Percentiles rank a stretch among this genome's conserved stretches.
These are phyloP conservation scores for Microtus oregoni DNA, from an alignment of 2,113 vertebrate species.

Conservation along the genomic window DNA sequence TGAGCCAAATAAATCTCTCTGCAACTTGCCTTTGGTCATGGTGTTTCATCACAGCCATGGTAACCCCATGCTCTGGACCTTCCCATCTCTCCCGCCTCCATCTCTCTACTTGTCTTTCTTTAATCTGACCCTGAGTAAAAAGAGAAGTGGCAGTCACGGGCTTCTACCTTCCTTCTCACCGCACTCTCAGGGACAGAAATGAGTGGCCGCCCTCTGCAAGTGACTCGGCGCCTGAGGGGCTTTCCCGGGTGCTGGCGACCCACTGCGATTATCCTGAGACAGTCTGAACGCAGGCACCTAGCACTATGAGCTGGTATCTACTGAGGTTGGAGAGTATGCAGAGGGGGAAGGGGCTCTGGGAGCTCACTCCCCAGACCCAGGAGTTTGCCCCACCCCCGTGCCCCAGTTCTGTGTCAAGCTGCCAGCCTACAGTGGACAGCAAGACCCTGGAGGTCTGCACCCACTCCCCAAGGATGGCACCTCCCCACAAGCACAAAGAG, in stretches of 20 bases:
- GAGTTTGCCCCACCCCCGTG: not conserved
- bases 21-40: not conserved
- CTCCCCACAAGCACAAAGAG: not conserved
- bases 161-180: not conserved
- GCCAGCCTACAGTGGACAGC: not conserved
- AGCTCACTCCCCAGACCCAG: not conserved
- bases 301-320: too few relatives aligned
- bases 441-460: accelerated
- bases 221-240: not conserved
- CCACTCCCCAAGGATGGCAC: too few relatives aligned
- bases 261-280: not conserved
- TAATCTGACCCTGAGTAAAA: not conserved
- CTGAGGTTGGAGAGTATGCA: not conserved
- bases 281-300: not conserved
- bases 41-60: not conserved
- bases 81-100: not conserved
- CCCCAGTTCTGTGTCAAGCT: not conserved
- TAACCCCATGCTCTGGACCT: not conserved
- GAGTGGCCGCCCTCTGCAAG: not conserved
- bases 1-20: not conserved
- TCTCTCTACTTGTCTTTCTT: not conserved
- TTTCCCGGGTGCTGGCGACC: not conserved
- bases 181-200: not conserved
- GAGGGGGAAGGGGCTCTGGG: not conserved
- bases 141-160: not conserved